Conservation (phyloP, 2,113 vertebrate genomes). For the Eira barbara region DNA sequence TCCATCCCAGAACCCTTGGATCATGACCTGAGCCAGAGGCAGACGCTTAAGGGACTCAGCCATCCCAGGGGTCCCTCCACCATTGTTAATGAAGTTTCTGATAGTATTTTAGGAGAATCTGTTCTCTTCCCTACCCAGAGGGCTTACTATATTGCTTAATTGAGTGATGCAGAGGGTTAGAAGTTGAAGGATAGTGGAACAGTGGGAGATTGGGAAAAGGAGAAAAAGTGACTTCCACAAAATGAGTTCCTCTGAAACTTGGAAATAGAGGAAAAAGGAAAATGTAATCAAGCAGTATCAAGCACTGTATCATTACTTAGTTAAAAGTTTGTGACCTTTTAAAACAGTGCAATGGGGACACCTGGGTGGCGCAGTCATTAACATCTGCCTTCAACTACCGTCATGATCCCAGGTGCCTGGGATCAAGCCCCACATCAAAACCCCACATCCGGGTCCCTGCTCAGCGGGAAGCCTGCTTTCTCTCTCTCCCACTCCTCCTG, state of each 20-base stretch:
- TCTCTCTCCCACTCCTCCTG: no score
- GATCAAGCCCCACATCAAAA: no score
- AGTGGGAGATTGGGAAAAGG: slow-evolving; percentile 15
- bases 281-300: not conserved
- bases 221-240: not conserved
- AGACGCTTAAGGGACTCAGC: not conserved
- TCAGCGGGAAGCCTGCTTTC: no score
- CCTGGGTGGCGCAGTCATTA: no score
- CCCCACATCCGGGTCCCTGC: no score
- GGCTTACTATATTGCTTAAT: not conserved
- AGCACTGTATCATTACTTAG: not conserved
- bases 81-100: not conserved
- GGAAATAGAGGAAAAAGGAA: not conserved
- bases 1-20: no score
- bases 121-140: not conserved
- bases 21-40: not conserved
- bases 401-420: not conserved
- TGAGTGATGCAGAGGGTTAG: not conserved
- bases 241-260: slow-evolving; percentile 6
- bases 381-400: no score
- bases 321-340: not conserved
- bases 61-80: not conserved
- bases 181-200: not conserved
- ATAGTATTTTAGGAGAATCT: not conserved
- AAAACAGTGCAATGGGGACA: not conserved